A percentile compares a stretch with the other conserved stretches of the same genome.
These are phyloP conservation scores for Cotesia glomerata DNA, from an alignment of 1,140 invertebrate species.

Conservation along the genomic window DNA sequence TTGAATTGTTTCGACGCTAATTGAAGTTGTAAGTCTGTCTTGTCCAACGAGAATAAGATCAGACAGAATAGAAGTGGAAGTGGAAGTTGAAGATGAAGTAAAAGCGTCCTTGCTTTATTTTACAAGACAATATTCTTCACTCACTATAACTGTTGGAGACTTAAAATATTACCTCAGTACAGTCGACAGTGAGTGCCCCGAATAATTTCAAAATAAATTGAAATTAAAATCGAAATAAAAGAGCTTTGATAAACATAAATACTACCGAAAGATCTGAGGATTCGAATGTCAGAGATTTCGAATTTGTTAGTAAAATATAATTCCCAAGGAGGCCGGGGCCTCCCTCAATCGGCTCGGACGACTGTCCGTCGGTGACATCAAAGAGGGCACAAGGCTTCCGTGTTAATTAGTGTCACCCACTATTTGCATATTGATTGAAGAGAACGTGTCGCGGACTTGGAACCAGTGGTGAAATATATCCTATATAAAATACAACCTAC, in stretches of 20 bases:
- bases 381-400: constrained; percentile 58
- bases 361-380: constrained; percentile 53
- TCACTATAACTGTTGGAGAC: neutral
- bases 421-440: constrained; percentile 64
- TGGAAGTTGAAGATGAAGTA: constrained; percentile 1
- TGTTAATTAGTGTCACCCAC: constrained; percentile 61
- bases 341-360: neutral
- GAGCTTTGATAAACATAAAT: no score
- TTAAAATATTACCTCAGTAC: neutral
- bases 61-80: neutral
- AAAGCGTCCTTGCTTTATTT: no score
- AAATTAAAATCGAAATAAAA: neutral
- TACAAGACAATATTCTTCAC: no score
- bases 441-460: constrained; percentile 43
- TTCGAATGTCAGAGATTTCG: neutral
- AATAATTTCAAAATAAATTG: neutral
- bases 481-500: no score
- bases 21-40: constrained; percentile 36
- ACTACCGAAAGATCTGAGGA: neutral
- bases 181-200: neutral
- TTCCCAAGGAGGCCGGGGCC: neutral
- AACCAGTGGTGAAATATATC: constrained; percentile 7
- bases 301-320: constrained; percentile 5
- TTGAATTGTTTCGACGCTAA: constrained; percentile 54
- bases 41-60: neutral